phyloP scores from a whole-genome alignment of 2,797 vertebrate genomes.

The Thaleichthys pacificus region DNA sequence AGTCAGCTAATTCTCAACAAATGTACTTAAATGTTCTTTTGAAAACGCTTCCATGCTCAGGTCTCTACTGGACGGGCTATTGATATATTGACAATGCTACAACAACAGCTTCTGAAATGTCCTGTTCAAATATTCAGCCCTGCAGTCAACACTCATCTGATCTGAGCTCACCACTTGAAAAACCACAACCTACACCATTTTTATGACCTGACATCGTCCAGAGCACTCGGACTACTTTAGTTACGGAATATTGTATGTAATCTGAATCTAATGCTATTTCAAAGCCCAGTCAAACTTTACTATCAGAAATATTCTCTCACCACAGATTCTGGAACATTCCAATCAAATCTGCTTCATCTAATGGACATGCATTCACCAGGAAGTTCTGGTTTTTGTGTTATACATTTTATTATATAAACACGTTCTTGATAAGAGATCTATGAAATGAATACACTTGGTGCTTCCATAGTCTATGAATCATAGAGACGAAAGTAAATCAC shows the following conservation, averaged over 20 bases:
- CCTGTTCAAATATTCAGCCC: conserved; percentile 83
- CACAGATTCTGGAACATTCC: conserved; percentile 34
- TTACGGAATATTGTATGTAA: conserved; percentile 3
- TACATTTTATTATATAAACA: conserved; percentile 24
- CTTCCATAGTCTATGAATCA: neutral
- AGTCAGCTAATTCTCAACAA: conserved; percentile 82
- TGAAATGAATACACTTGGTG: neutral
- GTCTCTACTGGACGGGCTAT: conserved; percentile 78
- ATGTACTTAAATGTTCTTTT: conserved; percentile 81
- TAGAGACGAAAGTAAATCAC: neutral
- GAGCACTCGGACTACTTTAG: conserved; percentile 56
- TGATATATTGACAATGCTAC: conserved; percentile 81
- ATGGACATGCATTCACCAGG: conserved; percentile 20
- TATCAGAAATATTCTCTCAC: conserved; percentile 39
- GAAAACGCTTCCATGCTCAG: conserved; percentile 76
- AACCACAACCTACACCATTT: conserved; percentile 72
- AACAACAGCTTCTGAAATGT: conserved; percentile 79
- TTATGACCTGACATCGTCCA: conserved; percentile 71
- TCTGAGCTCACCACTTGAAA: conserved; percentile 67
- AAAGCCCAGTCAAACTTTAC: conserved; percentile 47
- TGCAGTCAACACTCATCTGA: conserved; percentile 71
- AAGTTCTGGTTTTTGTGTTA: conserved; percentile 26
- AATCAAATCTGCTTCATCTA: conserved; percentile 30
- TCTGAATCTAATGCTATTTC: conserved; percentile 39
- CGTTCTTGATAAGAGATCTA: conserved; percentile 21